Conservation (phyloP, 1,140 invertebrate species). For the Pissodes strobi region DNA sequence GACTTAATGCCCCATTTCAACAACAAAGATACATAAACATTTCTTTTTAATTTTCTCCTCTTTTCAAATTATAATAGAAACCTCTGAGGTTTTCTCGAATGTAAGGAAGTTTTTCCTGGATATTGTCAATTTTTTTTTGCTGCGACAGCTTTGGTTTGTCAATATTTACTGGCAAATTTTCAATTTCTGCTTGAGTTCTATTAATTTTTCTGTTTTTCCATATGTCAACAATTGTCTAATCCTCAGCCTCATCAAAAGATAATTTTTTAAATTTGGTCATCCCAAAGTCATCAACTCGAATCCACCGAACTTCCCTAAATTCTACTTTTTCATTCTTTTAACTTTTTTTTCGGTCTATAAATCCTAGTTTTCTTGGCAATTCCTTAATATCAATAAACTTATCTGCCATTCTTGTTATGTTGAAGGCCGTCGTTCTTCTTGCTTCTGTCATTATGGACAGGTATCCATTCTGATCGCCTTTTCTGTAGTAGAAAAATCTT, state of each 20-base stretch:
- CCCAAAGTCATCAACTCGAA: slow-evolving; percentile 9
- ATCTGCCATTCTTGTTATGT: slow-evolving; percentile 20
- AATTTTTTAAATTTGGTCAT: not conserved
- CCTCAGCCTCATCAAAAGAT: slow-evolving; percentile 12
- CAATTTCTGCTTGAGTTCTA: no score
- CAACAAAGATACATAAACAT: no score
- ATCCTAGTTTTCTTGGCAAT: slow-evolving; percentile 11
- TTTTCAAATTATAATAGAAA: no score
- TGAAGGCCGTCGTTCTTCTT: slow-evolving; percentile 20
- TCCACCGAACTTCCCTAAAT: slow-evolving; percentile 8
- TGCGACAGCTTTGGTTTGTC: no score
- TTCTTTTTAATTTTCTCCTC: no score
- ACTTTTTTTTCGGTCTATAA: no score
- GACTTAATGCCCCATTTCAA: no score
- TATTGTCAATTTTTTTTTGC: no score
- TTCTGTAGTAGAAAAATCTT: slow-evolving; percentile 36
- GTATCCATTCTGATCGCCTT: slow-evolving; percentile 34
- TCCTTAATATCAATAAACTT: slow-evolving; percentile 23
- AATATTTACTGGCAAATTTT: no score
- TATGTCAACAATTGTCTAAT: slow-evolving; percentile 15
- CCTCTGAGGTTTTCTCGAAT: no score
- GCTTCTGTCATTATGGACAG: slow-evolving; percentile 22
- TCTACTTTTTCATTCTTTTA: slow-evolving; percentile 8
- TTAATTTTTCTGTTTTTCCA: slow-evolving; percentile 20
- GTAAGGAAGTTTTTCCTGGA: no score